Conservation (phyloP, 2,113 vertebrate species). For the Callorhinus ursinus region DNA sequence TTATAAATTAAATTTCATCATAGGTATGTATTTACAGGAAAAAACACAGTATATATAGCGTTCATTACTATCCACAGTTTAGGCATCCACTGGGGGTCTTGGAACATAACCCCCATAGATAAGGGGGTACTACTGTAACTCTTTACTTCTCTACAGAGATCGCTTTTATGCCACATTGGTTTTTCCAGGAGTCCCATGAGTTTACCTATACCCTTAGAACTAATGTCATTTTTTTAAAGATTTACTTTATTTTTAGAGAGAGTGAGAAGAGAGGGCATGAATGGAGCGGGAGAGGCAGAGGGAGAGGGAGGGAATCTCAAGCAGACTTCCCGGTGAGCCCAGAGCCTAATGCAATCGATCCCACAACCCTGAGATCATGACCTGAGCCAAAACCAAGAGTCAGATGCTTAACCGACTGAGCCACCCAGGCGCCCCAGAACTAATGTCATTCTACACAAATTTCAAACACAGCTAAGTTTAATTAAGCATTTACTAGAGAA, state of each 20-base stretch:
- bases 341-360: not conserved
- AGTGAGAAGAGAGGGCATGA: not conserved
- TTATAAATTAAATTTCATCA: not conserved
- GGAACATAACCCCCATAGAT: not conserved
- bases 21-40: not conserved
- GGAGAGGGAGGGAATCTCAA: not conserved
- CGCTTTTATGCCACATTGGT: not conserved
- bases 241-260: too few species aligned
- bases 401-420: not conserved
- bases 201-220: not conserved
- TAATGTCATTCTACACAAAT: conserved; percentile 19
- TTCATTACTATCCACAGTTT: not conserved
- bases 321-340: not conserved
- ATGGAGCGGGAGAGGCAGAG: not conserved
- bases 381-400: not conserved
- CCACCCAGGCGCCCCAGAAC: not conserved
- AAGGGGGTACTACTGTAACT: not conserved
- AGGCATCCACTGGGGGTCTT: not conserved
- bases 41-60: not conserved
- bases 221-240: conserved; percentile 21
- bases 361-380: not conserved
- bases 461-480: conserved; percentile 17
- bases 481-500: not conserved
- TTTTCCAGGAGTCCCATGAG: not conserved
- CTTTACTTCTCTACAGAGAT: not conserved